Percentiles rank a stretch among this genome's conserved stretches.
These are phyloP conservation scores for Ditylenchus weischeri DNA, from an alignment of 2,888 invertebrate genomes.

Conservation along the genomic window DNA sequence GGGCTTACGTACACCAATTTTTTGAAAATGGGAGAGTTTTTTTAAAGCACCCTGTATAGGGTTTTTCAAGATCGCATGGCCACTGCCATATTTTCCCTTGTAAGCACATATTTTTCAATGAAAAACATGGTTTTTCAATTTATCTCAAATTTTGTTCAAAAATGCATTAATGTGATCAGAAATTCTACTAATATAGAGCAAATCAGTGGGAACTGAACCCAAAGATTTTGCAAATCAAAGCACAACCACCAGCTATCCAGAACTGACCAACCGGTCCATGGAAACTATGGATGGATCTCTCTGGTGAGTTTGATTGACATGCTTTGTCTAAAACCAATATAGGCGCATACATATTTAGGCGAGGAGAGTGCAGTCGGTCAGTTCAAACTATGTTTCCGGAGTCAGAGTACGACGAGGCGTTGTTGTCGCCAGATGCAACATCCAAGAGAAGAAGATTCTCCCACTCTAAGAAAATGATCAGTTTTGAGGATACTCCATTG, in stretches of 20 bases:
- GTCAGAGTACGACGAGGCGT: conserved; percentile 4
- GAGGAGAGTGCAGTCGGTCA: conserved; percentile 19
- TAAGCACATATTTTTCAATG: no score
- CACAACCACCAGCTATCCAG: conserved; percentile 31
- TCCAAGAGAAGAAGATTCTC: conserved; percentile 30
- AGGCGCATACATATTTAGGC: neutral
- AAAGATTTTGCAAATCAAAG: conserved; percentile 25
- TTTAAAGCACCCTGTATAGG: no score
- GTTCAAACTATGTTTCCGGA: conserved; percentile 30
- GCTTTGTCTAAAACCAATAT: no score
- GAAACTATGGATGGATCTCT: conserved; percentile 23
- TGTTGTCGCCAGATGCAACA: conserved; percentile 8
- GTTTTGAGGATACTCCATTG: conserved; percentile 26
- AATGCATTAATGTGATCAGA: neutral
- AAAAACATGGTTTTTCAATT: no score
- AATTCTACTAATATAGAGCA: conserved; percentile 24
- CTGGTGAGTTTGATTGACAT: neutral
- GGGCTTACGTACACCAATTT: no score
- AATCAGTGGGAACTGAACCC: conserved; percentile 29
- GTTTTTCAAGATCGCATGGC: no score
- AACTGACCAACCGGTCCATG: conserved; percentile 33
- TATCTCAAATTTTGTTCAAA: no score
- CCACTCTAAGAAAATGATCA: conserved; percentile 20
- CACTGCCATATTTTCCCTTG: no score
- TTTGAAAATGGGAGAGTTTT: no score